These are phyloP conservation scores for Apis laboriosa DNA, from an alignment of 1,140 invertebrate species.

Conservation along the genomic window DNA sequence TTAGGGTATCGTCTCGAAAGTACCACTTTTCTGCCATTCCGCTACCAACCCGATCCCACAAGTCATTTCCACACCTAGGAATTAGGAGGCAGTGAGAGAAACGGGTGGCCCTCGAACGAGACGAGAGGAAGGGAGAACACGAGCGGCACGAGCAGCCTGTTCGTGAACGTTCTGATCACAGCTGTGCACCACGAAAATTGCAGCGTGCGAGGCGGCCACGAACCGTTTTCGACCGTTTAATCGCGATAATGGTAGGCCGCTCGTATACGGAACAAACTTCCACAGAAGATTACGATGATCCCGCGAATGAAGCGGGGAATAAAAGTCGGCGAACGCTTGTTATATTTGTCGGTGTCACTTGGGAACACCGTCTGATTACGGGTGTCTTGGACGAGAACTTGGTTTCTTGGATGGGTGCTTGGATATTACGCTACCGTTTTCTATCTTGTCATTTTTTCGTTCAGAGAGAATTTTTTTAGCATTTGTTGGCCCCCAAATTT, in stretches of 20 bases:
- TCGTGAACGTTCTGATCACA: slow-evolving; percentile 55
- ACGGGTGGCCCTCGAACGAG: neutral
- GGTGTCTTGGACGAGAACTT: neutral
- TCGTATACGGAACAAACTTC: slow-evolving; percentile 46
- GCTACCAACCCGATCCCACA: slow-evolving; percentile 63
- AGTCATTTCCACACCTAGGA: slow-evolving; percentile 67
- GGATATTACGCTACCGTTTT: slow-evolving; percentile 20
- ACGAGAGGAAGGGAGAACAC: slow-evolving; percentile 9
- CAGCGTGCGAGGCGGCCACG: slow-evolving; percentile 37
- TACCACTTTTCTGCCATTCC: slow-evolving; percentile 63
- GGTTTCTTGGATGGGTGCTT: neutral
- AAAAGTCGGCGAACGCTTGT: slow-evolving; percentile 26
- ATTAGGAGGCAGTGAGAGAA: slow-evolving; percentile 52
- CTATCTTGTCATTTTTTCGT: neutral
- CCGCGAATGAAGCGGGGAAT: neutral
- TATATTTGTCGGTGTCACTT: slow-evolving; percentile 8
- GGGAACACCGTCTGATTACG: slow-evolving; percentile 12
- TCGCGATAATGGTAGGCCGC: slow-evolving; percentile 47
- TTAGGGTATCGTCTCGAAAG: slow-evolving; percentile 64
- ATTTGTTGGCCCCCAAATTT: too few relatives aligned
- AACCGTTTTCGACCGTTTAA: slow-evolving; percentile 45
- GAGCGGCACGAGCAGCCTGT: slow-evolving; percentile 60
- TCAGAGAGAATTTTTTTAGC: too few relatives aligned
- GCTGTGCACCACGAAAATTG: slow-evolving; percentile 64
- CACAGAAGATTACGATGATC: slow-evolving; percentile 39